These are phyloP conservation scores for Bombus affinis DNA, from an alignment of 1,140 invertebrate species.

Conservation along the genomic window DNA sequence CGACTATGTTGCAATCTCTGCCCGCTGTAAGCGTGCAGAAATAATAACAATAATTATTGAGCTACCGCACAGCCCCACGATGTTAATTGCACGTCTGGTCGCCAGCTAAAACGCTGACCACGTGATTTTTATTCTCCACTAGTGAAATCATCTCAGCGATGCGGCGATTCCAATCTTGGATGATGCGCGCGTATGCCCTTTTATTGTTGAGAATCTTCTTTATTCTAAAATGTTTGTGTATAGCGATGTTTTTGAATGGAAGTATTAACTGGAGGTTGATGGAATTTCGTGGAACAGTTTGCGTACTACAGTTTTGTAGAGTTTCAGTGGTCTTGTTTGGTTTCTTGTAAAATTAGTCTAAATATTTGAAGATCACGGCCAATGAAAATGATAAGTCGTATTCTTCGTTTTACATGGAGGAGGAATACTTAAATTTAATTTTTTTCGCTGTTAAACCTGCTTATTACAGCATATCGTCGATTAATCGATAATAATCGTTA, in stretches of 20 bases:
- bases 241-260: no score
- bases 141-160: neutral
- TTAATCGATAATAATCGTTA: no score
- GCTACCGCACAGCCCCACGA: slow-evolving; percentile 45
- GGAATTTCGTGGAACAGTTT: neutral
- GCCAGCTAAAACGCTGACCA: neutral
- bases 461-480: no score
- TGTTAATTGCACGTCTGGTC: slow-evolving; percentile 51
- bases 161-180: neutral
- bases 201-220: neutral
- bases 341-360: neutral
- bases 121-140: slow-evolving; percentile 7
- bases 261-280: neutral
- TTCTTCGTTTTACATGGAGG: no score
- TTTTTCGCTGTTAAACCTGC: no score
- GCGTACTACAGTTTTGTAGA: no score
- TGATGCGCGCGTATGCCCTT: neutral
- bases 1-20: slow-evolving; percentile 45
- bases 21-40: slow-evolving; percentile 3
- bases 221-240: neutral
- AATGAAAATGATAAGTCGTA: no score
- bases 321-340: neutral
- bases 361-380: no score
- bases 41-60: slow-evolving; percentile 64
- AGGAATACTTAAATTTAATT: no score